These are phyloP conservation scores for Syrmaticus mikado DNA, from an alignment of 2,113 vertebrate genomes.

Conservation along the genomic window DNA sequence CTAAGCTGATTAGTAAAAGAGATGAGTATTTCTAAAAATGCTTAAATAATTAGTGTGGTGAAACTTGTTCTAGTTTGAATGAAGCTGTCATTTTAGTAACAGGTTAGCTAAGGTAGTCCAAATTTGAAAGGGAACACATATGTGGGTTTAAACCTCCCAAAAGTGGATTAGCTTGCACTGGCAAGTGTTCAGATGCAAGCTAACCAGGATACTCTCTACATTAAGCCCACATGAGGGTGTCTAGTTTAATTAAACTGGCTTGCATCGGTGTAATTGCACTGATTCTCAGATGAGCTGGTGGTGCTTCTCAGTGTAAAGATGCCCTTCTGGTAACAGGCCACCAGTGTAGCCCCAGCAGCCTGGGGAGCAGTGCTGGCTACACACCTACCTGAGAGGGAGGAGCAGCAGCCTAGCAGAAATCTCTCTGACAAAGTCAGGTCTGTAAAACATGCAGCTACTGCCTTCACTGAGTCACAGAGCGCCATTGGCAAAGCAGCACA, in stretches of 20 bases:
- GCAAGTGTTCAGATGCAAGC: not conserved
- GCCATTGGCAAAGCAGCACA: not conserved
- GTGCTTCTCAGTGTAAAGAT: not conserved
- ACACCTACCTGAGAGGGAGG: not conserved
- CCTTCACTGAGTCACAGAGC: not conserved
- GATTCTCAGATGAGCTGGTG: constrained; percentile 20
- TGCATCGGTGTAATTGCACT: not conserved
- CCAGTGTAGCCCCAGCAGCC: not conserved
- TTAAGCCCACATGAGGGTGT: constrained; percentile 8
- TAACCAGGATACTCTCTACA: constrained; percentile 7
- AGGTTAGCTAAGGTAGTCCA: not conserved
- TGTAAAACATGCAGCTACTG: not conserved
- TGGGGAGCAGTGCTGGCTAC: not conserved
- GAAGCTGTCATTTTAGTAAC: constrained; percentile 8
- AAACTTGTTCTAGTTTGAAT: constrained; percentile 35
- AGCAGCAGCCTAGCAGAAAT: not conserved
- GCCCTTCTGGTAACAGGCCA: not conserved
- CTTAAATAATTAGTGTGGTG: not conserved
- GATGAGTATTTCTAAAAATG: constrained; percentile 51
- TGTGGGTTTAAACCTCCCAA: constrained; percentile 7
- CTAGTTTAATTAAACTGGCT: constrained; percentile 40
- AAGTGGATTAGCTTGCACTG: constrained; percentile 37
- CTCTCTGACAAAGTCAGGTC: not conserved
- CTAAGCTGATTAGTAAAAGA: constrained; percentile 29
- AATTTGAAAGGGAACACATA: not conserved